Conservation (phyloP, 2,113 vertebrate genomes). For the Brachypodius melanocephalos region DNA sequence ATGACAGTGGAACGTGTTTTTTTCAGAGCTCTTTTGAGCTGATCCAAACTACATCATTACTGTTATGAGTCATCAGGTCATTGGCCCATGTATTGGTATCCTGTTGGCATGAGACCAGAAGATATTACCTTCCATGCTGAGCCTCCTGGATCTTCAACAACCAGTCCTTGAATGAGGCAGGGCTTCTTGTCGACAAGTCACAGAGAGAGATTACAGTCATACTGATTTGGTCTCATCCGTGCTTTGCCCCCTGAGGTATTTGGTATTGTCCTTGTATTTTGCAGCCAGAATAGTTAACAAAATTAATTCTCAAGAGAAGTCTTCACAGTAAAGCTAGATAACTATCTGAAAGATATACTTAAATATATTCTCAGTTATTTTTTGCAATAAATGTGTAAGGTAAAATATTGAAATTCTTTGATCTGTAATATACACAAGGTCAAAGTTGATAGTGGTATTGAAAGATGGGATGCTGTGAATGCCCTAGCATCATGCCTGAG, state of each 20-base stretch:
- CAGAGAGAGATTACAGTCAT: not conserved
- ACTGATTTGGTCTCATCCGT: not conserved
- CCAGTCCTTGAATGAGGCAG: not conserved
- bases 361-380: not conserved
- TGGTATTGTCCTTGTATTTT: not conserved
- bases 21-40: not conserved
- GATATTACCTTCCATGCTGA: not conserved
- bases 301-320: not conserved
- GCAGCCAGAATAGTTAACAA: not conserved
- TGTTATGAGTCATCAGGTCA: slow-evolving; percentile 2
- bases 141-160: not conserved
- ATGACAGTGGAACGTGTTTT: not conserved
- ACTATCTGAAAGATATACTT: not conserved
- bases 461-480: not conserved
- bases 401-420: not conserved
- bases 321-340: not conserved
- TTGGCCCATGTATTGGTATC: not conserved
- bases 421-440: not conserved
- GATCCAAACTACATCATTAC: not conserved
- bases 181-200: not conserved
- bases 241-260: not conserved
- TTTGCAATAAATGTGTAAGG: not conserved
- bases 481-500: not conserved
- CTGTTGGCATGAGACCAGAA: not conserved
- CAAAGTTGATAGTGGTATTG: not conserved